Conservation (phyloP, 2,888 invertebrate genomes). For the Nysson spinosus region DNA sequence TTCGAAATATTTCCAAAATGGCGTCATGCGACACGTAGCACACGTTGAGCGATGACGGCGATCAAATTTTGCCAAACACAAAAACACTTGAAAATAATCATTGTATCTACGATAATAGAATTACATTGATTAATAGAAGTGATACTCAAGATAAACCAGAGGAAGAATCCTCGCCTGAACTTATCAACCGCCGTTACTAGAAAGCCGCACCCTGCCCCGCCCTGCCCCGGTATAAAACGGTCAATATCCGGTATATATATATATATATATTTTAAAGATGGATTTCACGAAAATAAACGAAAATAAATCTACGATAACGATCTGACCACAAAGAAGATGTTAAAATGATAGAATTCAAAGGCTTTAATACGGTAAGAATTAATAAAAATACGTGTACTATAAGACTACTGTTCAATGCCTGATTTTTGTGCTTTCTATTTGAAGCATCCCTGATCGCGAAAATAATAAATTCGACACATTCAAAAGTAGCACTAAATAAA, state of each 20-base stretch:
- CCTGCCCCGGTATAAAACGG: slow-evolving; percentile 71
- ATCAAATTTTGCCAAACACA: too few relatives aligned
- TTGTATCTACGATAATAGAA: too few relatives aligned
- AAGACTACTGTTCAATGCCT: not conserved
- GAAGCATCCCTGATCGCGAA: not conserved
- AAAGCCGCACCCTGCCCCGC: slow-evolving; percentile 77
- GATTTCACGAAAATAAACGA: not conserved
- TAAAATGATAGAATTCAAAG: not conserved
- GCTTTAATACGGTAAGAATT: too few relatives aligned
- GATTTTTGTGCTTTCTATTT: not conserved
- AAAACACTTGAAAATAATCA: too few relatives aligned
- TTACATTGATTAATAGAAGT: too few relatives aligned
- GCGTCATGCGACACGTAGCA: slow-evolving; percentile 49
- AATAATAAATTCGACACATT: not conserved
- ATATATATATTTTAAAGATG: not conserved
- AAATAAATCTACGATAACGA: not conserved
- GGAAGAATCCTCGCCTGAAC: not conserved
- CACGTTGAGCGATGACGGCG: slow-evolving; percentile 5
- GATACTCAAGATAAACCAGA: not conserved
- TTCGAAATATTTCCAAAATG: slow-evolving; percentile 53
- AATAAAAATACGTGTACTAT: too few relatives aligned
- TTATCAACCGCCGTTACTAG: slow-evolving; percentile 28
- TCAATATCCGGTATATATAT: slow-evolving; percentile 62
- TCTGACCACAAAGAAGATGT: too few relatives aligned
- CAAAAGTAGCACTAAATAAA: not conserved